These are phyloP conservation scores for Leptogaster cylindrica DNA, from an alignment of 2,888 invertebrate genomes.

Conservation along the genomic window DNA sequence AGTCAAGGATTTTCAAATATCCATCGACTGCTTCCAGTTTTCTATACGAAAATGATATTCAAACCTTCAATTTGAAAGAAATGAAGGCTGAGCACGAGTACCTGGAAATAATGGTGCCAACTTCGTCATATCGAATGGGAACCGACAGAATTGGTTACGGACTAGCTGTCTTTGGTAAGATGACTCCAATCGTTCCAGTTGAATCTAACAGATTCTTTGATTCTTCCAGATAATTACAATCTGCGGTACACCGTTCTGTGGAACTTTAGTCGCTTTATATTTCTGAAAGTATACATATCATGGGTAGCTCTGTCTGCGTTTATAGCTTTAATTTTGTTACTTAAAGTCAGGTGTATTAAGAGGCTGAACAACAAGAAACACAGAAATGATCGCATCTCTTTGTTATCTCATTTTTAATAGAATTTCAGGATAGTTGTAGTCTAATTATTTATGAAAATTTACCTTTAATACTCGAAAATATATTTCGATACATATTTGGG, in stretches of 20 bases:
- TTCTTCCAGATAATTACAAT: slow-evolving; percentile 48
- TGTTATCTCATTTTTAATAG: slow-evolving; percentile 58
- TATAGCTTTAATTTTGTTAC: slow-evolving; percentile 48
- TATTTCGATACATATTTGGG: too few species aligned
- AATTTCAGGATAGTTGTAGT: background rate
- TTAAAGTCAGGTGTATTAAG: slow-evolving; percentile 14
- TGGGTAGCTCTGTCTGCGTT: slow-evolving; percentile 56
- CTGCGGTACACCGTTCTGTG: slow-evolving; percentile 59
- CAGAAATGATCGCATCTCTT: slow-evolving; percentile 53
- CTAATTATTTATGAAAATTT: too few species aligned
- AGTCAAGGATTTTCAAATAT: slow-evolving; percentile 59
- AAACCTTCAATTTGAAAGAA: slow-evolving; percentile 57
- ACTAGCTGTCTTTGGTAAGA: slow-evolving; percentile 76
- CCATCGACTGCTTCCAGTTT: slow-evolving; percentile 53
- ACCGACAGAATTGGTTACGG: slow-evolving; percentile 85
- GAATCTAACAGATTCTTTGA: background rate
- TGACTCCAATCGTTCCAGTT: background rate
- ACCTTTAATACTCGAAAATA: too few species aligned
- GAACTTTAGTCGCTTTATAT: slow-evolving; percentile 58
- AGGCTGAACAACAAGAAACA: slow-evolving; percentile 20
- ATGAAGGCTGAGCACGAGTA: slow-evolving; percentile 58
- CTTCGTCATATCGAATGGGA: slow-evolving; percentile 97
- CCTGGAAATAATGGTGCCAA: slow-evolving; percentile 87
- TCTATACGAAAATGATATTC: slow-evolving; percentile 56
- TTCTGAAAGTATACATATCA: slow-evolving; percentile 55